Evolutionary conservation across 2,888 invertebrate genomes (phyloP).

Genomic region (Molanna angustata): DNA sequence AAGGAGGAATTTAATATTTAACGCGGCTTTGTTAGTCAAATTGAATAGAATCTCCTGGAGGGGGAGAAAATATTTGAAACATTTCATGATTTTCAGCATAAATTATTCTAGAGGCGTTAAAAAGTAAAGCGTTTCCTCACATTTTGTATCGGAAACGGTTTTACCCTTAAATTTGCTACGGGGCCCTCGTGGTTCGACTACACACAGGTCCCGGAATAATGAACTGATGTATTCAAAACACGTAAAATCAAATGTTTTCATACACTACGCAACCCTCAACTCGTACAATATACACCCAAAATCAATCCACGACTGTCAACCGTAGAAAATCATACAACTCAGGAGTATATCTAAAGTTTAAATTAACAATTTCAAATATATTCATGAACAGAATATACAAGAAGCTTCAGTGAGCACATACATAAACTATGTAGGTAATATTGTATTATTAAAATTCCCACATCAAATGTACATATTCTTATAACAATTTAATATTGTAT

Average conservation of each 20-base stretch:
- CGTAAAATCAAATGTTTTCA: constrained; percentile 23
- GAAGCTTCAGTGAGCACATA: too few relatives aligned
- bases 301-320: too few relatives aligned
- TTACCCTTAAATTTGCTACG: constrained; percentile 9
- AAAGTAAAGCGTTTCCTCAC: constrained; percentile 17
- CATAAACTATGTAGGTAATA: too few relatives aligned
- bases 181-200: too few relatives aligned
- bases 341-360: too few relatives aligned
- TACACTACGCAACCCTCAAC: not conserved
- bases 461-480: too few relatives aligned
- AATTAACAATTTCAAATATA: too few relatives aligned
- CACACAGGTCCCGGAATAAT: constrained; percentile 7
- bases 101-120: constrained; percentile 28
- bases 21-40: constrained; percentile 30
- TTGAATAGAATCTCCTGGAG: constrained; percentile 22
- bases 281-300: too few relatives aligned
- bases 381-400: too few relatives aligned
- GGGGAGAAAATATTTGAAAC: constrained; percentile 19
- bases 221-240: constrained; percentile 23
- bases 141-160: constrained; percentile 17
- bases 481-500: too few relatives aligned
- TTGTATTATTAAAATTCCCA: too few relatives aligned
- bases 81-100: constrained; percentile 27
- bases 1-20: constrained; percentile 27
- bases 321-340: too few relatives aligned